phyloP scores from a whole-genome alignment of 2,797 vertebrate genomes.

The Chromis chromis region DNA sequence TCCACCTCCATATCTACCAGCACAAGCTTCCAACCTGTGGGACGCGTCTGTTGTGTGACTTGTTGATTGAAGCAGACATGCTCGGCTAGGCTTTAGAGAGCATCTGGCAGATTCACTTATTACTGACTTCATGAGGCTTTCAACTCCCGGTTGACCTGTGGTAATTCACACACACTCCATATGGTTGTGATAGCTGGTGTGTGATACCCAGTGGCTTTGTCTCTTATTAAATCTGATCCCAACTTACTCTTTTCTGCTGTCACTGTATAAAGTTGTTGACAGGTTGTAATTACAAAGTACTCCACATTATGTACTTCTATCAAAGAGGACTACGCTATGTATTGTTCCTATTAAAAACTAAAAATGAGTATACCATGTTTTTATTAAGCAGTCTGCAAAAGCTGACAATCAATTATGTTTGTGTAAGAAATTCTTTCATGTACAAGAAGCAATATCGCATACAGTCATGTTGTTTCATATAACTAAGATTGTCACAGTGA shows the following conservation, averaged over 20 bases:
- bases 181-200: constrained; percentile 1
- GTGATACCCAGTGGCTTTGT: constrained; percentile 19
- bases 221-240: constrained; percentile 42
- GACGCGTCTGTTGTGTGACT: constrained; percentile 30
- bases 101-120: constrained; percentile 54
- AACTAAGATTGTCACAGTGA: neutral
- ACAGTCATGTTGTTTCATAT: neutral
- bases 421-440: neutral
- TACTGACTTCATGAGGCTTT: constrained; percentile 53
- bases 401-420: neutral
- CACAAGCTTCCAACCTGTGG: constrained; percentile 29
- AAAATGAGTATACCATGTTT: neutral
- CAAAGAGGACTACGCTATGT: neutral
- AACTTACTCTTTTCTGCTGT: constrained; percentile 16
- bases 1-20: constrained; percentile 13
- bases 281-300: constrained; percentile 17
- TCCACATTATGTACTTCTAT: neutral
- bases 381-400: neutral
- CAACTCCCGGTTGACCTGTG: constrained; percentile 30
- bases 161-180: constrained; percentile 30
- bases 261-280: constrained; percentile 13
- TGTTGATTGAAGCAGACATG: constrained; percentile 59
- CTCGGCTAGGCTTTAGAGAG: constrained; percentile 51
- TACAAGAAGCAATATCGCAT: neutral
- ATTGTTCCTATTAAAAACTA: neutral